Percentiles rank a stretch among this genome's conserved stretches.
Conservation (phyloP, 2,888 invertebrate genomes). For the Germaria angustata region DNA sequence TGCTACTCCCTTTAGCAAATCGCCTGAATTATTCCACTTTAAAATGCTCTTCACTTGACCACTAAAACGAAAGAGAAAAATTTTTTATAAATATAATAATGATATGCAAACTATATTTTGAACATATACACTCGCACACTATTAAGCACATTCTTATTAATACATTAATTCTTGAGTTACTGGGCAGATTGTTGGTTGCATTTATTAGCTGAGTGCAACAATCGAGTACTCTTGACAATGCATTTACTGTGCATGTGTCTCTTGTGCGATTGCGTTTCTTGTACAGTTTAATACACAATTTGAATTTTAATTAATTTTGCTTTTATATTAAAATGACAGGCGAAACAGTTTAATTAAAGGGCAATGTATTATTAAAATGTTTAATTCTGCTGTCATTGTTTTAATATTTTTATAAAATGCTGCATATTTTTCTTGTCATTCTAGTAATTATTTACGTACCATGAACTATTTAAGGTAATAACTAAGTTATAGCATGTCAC, state of each 20-base stretch:
- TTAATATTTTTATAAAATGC: not conserved
- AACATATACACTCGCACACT: not conserved
- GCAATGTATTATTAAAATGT: constrained; percentile 41
- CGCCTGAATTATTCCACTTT: constrained; percentile 59
- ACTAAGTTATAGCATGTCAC: constrained; percentile 21
- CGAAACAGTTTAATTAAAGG: constrained; percentile 63
- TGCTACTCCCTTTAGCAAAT: not conserved
- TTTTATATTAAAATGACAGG: constrained; percentile 38
- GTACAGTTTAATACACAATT: constrained; percentile 33
- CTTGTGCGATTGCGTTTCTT: constrained; percentile 40
- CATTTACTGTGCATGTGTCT: not conserved
- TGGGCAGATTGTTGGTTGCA: not conserved
- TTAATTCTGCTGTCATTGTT: constrained; percentile 8
- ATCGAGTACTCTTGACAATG: not conserved
- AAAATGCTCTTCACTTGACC: constrained; percentile 57
- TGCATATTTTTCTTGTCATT: not conserved
- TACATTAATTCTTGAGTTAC: not conserved
- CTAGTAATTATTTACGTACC: not conserved
- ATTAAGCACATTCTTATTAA: not conserved
- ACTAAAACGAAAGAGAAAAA: constrained; percentile 31
- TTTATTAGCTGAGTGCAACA: constrained; percentile 20
- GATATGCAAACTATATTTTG: constrained; percentile 49
- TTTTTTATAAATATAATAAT: constrained; percentile 13
- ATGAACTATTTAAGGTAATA: constrained; percentile 16
- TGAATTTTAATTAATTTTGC: constrained; percentile 62